Percentiles rank a stretch among this genome's conserved stretches.
phyloP scores from a whole-genome alignment of 2,797 vertebrate species.

The Peromyscus eremicus region DNA sequence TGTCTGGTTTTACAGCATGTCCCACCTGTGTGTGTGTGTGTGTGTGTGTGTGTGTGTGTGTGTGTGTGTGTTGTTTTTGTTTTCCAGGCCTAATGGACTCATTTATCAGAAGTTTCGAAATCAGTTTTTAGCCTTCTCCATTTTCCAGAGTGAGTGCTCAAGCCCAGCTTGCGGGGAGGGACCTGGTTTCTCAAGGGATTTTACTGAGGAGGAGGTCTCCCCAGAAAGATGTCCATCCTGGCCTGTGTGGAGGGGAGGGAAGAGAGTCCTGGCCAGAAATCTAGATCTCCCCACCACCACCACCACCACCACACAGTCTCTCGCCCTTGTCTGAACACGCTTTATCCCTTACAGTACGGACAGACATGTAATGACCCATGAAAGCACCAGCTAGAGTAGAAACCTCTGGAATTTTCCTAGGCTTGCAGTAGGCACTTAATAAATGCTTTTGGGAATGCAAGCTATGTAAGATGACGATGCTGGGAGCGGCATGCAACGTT shows the following conservation, averaged over 20 bases:
- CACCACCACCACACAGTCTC: not conserved
- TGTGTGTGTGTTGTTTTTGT: constrained; percentile 1
- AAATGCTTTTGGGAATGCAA: not conserved
- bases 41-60: no score
- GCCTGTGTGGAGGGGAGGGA: not conserved
- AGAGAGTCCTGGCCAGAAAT: not conserved
- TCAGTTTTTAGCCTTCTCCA: constrained; percentile 98
- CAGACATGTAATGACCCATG: not conserved
- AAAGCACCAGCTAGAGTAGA: not conserved
- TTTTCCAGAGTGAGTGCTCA: constrained; percentile 97
- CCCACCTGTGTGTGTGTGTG: not conserved
- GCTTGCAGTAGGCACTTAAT: not conserved
- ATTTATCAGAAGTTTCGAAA: constrained; percentile 98
- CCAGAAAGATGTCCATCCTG: not conserved
- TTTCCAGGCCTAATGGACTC: constrained; percentile 94
- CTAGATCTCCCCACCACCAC: not conserved
- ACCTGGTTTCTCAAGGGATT: not conserved
- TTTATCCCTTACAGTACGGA: not conserved
- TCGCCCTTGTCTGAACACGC: not conserved
- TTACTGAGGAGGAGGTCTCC: not conserved
- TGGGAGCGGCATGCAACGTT: not conserved
- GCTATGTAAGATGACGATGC: no score
- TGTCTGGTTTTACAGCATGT: accelerated
- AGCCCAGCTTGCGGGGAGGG: not conserved
- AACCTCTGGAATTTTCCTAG: not conserved